phyloP scores from a whole-genome alignment of 1,140 invertebrate genomes.

The Listronotus bonariensis region DNA sequence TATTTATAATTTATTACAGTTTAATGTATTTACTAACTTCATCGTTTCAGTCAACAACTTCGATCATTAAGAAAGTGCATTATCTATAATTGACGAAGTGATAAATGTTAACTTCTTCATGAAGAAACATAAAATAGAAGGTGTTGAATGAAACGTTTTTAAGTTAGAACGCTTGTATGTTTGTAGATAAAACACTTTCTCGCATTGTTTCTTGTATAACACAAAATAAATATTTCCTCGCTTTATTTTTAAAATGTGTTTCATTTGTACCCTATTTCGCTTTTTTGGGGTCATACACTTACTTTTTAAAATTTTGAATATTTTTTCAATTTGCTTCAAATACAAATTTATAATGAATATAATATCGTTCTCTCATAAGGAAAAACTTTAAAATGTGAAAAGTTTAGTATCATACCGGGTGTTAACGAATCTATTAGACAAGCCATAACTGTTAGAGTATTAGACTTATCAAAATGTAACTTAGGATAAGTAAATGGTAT shows the following conservation, averaged over 20 bases:
- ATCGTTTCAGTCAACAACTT: constrained; percentile 43
- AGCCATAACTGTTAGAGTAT: too few species aligned
- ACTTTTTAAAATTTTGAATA: too few species aligned
- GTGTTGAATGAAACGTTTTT: neutral
- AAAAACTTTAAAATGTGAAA: too few species aligned
- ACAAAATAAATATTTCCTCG: constrained; percentile 29
- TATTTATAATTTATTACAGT: constrained; percentile 49
- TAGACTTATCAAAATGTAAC: too few species aligned
- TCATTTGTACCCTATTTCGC: neutral
- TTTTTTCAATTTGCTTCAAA: too few species aligned
- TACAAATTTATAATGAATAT: too few species aligned
- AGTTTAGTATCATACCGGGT: too few species aligned
- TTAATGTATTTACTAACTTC: constrained; percentile 39
- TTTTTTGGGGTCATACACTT: too few species aligned
- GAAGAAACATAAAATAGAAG: neutral
- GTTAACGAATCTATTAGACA: too few species aligned
- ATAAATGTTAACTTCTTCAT: neutral
- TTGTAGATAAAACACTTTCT: constrained; percentile 17
- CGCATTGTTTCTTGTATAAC: constrained; percentile 16
- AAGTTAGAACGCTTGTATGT: constrained; percentile 6
- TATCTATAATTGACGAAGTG: constrained; percentile 36
- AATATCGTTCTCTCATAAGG: too few species aligned
- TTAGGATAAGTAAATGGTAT: too few species aligned
- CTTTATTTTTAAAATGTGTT: constrained; percentile 28
- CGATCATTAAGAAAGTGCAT: constrained; percentile 37